phyloP scores from a whole-genome alignment of 2,797 vertebrate species.

The Falco columbarius region DNA sequence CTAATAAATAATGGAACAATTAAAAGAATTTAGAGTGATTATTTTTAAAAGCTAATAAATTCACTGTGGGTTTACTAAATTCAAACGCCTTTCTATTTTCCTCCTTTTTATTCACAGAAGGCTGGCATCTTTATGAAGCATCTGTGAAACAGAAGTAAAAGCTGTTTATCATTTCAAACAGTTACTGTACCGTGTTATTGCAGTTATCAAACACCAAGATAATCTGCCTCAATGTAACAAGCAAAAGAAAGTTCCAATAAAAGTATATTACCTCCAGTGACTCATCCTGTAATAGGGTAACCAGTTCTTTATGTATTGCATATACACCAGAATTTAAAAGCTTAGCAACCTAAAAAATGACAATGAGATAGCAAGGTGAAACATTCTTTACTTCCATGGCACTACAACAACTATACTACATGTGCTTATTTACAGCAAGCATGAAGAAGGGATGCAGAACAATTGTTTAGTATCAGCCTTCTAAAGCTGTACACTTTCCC shows the following conservation, averaged over 20 bases:
- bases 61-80: neutral
- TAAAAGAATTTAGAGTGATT: neutral
- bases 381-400: conserved; percentile 23
- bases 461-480: neutral
- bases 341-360: conserved; percentile 87
- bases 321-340: conserved; percentile 89
- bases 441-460: neutral
- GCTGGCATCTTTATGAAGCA: neutral
- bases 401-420: neutral
- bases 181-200: neutral
- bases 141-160: neutral
- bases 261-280: conserved; percentile 88
- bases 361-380: conserved; percentile 41
- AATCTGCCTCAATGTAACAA: neutral
- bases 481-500: neutral
- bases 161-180: neutral
- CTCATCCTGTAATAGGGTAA: conserved; percentile 90
- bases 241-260: conserved; percentile 33
- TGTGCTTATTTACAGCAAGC: neutral
- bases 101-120: neutral
- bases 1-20: neutral
- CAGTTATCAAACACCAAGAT: conserved; percentile 28
- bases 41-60: neutral
- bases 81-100: neutral
- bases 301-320: conserved; percentile 90